Evolutionary conservation across 2,888 invertebrate species (phyloP).

Genomic region (Epinotia brunnichana): DNA sequence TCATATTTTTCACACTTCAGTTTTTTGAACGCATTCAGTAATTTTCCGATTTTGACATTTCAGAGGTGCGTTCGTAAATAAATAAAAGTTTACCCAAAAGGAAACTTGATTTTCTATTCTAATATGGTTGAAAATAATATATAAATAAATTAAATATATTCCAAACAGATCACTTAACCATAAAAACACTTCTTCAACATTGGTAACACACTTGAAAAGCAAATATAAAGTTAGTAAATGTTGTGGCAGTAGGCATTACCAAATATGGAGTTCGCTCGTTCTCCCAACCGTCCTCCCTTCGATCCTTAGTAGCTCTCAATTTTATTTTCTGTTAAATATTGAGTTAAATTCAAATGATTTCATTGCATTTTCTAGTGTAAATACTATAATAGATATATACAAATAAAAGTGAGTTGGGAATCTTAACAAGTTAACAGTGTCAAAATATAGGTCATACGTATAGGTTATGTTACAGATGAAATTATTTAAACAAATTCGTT

Average conservation of each 20-base stretch:
- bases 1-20: background rate
- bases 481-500: slow-evolving; percentile 66
- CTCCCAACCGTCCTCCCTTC: slow-evolving; percentile 85
- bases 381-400: slow-evolving; percentile 68
- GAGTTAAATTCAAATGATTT: slow-evolving; percentile 80
- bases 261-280: slow-evolving; percentile 88
- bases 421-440: slow-evolving; percentile 66
- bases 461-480: slow-evolving; percentile 80
- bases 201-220: slow-evolving; percentile 50
- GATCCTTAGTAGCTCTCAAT: slow-evolving; percentile 82
- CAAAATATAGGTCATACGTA: slow-evolving; percentile 81
- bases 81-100: slow-evolving; percentile 50
- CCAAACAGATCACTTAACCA: slow-evolving; percentile 37
- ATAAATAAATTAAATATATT: slow-evolving; percentile 40
- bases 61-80: slow-evolving; percentile 67
- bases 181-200: slow-evolving; percentile 34
- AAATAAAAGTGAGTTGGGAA: slow-evolving; percentile 76
- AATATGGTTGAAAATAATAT: slow-evolving; percentile 36
- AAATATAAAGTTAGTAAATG: slow-evolving; percentile 67
- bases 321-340: slow-evolving; percentile 74
- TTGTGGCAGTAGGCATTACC: slow-evolving; percentile 85
- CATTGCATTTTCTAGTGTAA: slow-evolving; percentile 75
- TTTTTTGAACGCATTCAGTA: slow-evolving; percentile 51
- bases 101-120: slow-evolving; percentile 50
- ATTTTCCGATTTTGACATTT: slow-evolving; percentile 49